Percentiles rank a stretch among this genome's conserved stretches.
These are phyloP conservation scores for Hepsetus odoe DNA, from an alignment of 2,113 vertebrate genomes.

Conservation along the genomic window DNA sequence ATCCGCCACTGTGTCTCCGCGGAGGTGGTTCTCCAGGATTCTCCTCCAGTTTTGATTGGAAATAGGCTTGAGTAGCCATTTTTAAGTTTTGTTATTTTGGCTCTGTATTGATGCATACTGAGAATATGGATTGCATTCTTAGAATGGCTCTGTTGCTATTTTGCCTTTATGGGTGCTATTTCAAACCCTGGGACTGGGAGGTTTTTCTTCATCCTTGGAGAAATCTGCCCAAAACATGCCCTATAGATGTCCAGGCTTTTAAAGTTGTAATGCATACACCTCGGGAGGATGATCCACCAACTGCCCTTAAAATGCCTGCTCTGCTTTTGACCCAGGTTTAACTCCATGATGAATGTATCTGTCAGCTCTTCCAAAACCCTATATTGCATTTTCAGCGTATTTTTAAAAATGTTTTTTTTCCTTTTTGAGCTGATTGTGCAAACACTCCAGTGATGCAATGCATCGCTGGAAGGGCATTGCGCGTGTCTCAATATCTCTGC, in stretches of 20 bases:
- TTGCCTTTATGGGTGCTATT: constrained; percentile 26
- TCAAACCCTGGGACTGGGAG: constrained; percentile 11
- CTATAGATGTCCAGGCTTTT: constrained; percentile 7
- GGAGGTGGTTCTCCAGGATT: constrained; percentile 28
- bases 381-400: constrained; percentile 13
- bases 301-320: background rate
- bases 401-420: background rate
- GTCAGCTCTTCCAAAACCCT: background rate
- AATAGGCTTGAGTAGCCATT: constrained; percentile 12
- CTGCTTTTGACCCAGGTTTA: background rate
- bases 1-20: constrained; percentile 8
- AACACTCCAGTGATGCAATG: constrained; percentile 48
- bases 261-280: background rate
- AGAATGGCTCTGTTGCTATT: constrained; percentile 28
- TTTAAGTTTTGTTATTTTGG: constrained; percentile 20
- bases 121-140: constrained; percentile 19
- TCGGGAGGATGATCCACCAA: constrained; percentile 9
- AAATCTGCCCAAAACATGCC: background rate
- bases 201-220: constrained; percentile 15
- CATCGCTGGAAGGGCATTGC: constrained; percentile 17
- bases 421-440: constrained; percentile 34
- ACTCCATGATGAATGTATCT: background rate
- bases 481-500: constrained; percentile 43
- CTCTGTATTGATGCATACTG: constrained; percentile 33
- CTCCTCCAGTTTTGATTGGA: constrained; percentile 44